phyloP scores from a whole-genome alignment of 2,113 vertebrate species.

The Heterocephalus glaber region DNA sequence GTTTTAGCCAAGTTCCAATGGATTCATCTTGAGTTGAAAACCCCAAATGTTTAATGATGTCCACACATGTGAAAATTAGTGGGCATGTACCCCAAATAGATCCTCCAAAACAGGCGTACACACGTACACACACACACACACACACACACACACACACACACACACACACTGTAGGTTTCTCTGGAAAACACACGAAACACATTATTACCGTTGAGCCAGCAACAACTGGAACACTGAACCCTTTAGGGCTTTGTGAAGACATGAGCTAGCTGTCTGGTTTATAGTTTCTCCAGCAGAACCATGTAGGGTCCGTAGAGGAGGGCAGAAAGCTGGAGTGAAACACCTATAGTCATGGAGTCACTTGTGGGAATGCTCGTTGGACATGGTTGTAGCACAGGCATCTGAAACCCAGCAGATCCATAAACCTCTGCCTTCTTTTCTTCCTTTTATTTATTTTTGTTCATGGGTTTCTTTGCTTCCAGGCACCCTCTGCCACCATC shows the following conservation, averaged over 20 bases:
- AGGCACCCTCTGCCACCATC: not conserved
- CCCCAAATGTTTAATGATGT: not conserved
- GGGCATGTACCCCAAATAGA: not conserved
- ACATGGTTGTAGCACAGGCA: not conserved
- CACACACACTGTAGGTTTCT: not conserved
- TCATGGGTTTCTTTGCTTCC: not conserved
- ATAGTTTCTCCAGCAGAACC: not conserved
- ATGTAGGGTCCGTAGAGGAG: not conserved
- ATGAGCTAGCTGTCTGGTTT: not conserved
- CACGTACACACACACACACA: not conserved
- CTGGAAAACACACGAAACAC: not conserved
- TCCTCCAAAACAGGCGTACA: not conserved
- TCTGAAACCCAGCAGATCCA: not conserved
- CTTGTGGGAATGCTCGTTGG: not conserved
- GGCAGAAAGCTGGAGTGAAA: not conserved
- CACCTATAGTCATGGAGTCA: accelerated
- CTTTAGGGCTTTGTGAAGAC: not conserved
- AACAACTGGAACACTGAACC: not conserved
- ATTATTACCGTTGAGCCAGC: not conserved
- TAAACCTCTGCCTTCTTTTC: not conserved
- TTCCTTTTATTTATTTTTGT: not conserved
- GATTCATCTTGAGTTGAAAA: conserved; percentile 6
- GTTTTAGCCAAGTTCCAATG: not conserved
- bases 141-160: not conserved
- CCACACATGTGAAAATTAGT: not conserved